phyloP scores from a whole-genome alignment of 92 coral and sea anemone species.

The Zoanthus solanderi region DNA sequence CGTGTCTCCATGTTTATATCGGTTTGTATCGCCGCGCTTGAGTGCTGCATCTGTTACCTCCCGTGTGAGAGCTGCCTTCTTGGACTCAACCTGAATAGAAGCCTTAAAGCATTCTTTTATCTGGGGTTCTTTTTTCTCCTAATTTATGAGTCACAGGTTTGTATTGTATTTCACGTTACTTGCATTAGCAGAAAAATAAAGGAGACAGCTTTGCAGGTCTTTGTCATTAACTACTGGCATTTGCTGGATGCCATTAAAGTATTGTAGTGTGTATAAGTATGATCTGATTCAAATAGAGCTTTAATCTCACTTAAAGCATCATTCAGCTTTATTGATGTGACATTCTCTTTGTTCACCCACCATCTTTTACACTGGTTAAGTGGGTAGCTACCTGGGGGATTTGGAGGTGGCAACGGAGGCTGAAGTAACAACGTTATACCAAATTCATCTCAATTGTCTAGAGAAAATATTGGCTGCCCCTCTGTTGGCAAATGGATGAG shows the following conservation, averaged over 20 bases:
- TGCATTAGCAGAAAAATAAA: slow-evolving; percentile 41
- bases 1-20: slow-evolving; percentile 62
- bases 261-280: slow-evolving; percentile 43
- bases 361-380: slow-evolving; percentile 48
- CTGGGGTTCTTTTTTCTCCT: slow-evolving; percentile 29
- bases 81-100: too few species aligned
- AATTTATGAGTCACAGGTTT: not conserved
- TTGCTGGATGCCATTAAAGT: slow-evolving; percentile 36
- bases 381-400: slow-evolving; percentile 60
- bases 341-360: slow-evolving; percentile 52
- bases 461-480: slow-evolving; percentile 21
- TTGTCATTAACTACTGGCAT: slow-evolving; percentile 67
- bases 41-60: too few species aligned
- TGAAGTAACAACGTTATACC: slow-evolving; percentile 46
- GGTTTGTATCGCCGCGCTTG: too few species aligned
- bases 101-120: too few species aligned
- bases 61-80: too few species aligned
- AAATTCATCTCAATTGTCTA: slow-evolving; percentile 53
- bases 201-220: slow-evolving; percentile 62
- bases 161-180: too few species aligned
- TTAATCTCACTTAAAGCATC: slow-evolving; percentile 60
- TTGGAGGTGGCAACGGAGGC: slow-evolving; percentile 62
- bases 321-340: slow-evolving; percentile 23
- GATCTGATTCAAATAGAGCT: slow-evolving; percentile 35
- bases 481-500: too few species aligned